Evolutionary conservation across 2,113 vertebrate species (phyloP).

Genomic region (Semnornis frantzii): DNA sequence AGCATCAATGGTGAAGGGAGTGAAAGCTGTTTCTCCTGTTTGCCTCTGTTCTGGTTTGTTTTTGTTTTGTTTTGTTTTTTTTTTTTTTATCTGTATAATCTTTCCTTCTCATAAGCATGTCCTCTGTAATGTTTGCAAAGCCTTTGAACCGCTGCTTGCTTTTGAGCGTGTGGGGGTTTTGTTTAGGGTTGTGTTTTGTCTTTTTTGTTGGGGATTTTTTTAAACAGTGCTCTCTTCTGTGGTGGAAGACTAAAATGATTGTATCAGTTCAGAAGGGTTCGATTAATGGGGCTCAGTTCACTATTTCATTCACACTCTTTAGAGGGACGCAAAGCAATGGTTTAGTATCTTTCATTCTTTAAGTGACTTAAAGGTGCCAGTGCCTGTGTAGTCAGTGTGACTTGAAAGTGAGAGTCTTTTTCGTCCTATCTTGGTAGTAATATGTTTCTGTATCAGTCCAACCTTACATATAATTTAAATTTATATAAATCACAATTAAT

Average conservation of each 20-base stretch:
- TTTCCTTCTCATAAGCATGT: neutral
- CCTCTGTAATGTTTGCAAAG: neutral
- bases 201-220: neutral
- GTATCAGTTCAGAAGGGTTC: neutral
- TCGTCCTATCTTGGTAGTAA: neutral
- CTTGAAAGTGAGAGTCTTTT: neutral
- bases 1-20: neutral
- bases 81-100: neutral
- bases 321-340: neutral
- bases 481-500: neutral
- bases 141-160: neutral
- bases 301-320: slow-evolving; percentile 32
- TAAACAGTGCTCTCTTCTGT: neutral
- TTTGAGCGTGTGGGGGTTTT: neutral
- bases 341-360: neutral
- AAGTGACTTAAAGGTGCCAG: neutral
- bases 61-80: too few relatives aligned
- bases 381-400: neutral
- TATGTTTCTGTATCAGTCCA: neutral
- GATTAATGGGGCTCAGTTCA: neutral
- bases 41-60: neutral
- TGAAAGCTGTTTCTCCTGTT: neutral
- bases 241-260: neutral
- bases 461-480: neutral
- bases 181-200: neutral